phyloP scores from a whole-genome alignment of 2,113 vertebrate species.

The Anolis sagrei region DNA sequence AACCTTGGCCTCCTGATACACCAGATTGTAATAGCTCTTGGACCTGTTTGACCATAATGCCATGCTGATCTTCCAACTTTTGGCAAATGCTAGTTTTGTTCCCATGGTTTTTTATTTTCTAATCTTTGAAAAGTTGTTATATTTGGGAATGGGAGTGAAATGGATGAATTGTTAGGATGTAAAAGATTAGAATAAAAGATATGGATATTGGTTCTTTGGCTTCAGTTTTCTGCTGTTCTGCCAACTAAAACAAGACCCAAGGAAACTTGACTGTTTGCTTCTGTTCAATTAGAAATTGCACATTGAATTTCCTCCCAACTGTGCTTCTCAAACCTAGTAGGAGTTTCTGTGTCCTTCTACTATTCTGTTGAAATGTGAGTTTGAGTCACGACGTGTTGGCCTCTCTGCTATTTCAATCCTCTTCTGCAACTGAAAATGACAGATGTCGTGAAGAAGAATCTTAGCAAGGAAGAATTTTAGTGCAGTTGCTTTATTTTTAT shows the following conservation, averaged over 20 bases:
- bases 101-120: background rate
- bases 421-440: background rate
- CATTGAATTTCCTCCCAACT: fast-evolving
- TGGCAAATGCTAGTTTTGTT: background rate
- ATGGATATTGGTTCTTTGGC: background rate
- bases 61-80: background rate
- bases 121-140: background rate
- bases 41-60: background rate
- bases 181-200: background rate
- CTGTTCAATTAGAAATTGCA: background rate
- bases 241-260: background rate
- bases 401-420: background rate
- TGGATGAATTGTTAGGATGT: background rate
- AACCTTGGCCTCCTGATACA: background rate
- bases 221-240: constrained; percentile 25
- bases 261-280: background rate
- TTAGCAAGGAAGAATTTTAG: background rate
- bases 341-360: background rate
- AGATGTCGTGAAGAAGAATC: background rate
- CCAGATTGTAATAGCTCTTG: background rate
- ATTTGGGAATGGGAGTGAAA: background rate
- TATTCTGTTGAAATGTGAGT: background rate
- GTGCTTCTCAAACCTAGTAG: background rate
- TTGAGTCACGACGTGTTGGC: background rate
- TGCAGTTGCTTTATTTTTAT: background rate